Evolutionary conservation across 2,797 vertebrate genomes (phyloP).

Genomic region (Arrhamphus sclerolepis): DNA sequence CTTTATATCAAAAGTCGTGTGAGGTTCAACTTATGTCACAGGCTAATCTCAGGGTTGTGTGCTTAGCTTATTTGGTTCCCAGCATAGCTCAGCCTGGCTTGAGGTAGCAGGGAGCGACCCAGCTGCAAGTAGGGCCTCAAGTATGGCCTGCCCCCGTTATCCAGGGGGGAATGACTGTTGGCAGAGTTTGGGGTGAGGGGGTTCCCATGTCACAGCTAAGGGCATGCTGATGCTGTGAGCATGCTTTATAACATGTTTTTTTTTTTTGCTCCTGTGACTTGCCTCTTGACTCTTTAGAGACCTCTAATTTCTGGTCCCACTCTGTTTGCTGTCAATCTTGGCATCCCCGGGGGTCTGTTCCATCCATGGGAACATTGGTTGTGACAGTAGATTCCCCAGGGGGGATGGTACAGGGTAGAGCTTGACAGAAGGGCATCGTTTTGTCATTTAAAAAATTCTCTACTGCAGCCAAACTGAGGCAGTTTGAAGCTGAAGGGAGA

Average conservation of each 20-base stretch:
- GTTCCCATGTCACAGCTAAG: conserved; percentile 68
- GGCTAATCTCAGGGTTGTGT: conserved; percentile 54
- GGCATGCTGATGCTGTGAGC: conserved; percentile 52
- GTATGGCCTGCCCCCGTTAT: conserved; percentile 48
- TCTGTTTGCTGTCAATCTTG: conserved; percentile 71
- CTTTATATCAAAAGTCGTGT: conserved; percentile 57
- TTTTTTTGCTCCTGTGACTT: conserved; percentile 56
- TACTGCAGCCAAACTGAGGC: conserved; percentile 21
- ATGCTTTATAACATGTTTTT: conserved; percentile 66
- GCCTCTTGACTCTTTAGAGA: conserved; percentile 68
- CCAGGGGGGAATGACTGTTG: conserved; percentile 49
- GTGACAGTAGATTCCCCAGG: conserved; percentile 55
- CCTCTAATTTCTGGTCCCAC: conserved; percentile 65
- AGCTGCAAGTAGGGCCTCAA: conserved; percentile 55
- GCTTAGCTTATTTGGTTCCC: conserved; percentile 64
- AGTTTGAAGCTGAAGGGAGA: conserved; percentile 16
- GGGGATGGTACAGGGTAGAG: conserved; percentile 34
- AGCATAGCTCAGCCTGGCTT: conserved; percentile 62
- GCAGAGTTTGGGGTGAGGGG: conserved; percentile 47
- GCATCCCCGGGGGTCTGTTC: conserved; percentile 55
- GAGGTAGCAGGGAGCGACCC: conserved; percentile 51
- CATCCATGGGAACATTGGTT: conserved; percentile 75
- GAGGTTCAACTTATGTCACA: conserved; percentile 42
- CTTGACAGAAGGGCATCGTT: conserved; percentile 47
- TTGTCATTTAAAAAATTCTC: conserved; percentile 19